A percentile compares a stretch with the other conserved stretches of the same genome.
Evolutionary conservation across 2,797 vertebrate species (phyloP).

Genomic region (Pampus argenteus): DNA sequence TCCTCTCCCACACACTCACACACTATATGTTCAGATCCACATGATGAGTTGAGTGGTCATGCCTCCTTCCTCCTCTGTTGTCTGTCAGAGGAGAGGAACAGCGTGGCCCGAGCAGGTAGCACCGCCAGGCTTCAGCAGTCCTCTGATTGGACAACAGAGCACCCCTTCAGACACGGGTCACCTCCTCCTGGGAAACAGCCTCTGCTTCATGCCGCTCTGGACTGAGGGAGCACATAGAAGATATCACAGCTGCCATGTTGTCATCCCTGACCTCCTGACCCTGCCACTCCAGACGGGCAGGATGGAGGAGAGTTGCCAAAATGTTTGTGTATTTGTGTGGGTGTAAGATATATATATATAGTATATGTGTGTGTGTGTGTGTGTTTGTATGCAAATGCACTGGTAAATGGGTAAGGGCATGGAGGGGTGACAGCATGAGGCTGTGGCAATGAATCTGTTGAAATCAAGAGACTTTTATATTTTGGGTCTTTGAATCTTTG

Average conservation of each 20-base stretch:
- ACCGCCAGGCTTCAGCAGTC: slow-evolving; percentile 70
- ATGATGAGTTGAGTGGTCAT: slow-evolving; percentile 45
- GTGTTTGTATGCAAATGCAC: not conserved
- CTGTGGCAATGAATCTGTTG: slow-evolving; percentile 33
- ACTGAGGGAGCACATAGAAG: slow-evolving; percentile 45
- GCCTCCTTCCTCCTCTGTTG: slow-evolving; percentile 50
- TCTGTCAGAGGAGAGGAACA: slow-evolving; percentile 70
- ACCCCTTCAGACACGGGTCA: slow-evolving; percentile 84
- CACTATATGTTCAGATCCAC: slow-evolving; percentile 35
- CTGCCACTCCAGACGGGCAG: slow-evolving; percentile 65
- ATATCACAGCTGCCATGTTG: slow-evolving; percentile 79
- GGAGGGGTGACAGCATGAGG: slow-evolving; percentile 6
- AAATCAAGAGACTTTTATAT: slow-evolving; percentile 12
- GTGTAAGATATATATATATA: slow-evolving; percentile 13
- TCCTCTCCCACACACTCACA: slow-evolving; percentile 3
- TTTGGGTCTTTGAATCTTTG: not conserved
- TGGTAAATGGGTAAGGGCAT: slow-evolving; percentile 4
- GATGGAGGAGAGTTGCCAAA: slow-evolving; percentile 48
- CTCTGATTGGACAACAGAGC: slow-evolving; percentile 78
- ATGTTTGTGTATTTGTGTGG: slow-evolving; percentile 46
- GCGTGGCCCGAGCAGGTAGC: slow-evolving; percentile 62
- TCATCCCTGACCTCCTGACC: slow-evolving; percentile 73
- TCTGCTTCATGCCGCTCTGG: slow-evolving; percentile 50
- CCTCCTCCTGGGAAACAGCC: slow-evolving; percentile 71
- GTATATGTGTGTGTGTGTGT: not conserved